Base-by-base conservation (phyloP, 2,888 invertebrate species). In the Actias luna region DNA sequence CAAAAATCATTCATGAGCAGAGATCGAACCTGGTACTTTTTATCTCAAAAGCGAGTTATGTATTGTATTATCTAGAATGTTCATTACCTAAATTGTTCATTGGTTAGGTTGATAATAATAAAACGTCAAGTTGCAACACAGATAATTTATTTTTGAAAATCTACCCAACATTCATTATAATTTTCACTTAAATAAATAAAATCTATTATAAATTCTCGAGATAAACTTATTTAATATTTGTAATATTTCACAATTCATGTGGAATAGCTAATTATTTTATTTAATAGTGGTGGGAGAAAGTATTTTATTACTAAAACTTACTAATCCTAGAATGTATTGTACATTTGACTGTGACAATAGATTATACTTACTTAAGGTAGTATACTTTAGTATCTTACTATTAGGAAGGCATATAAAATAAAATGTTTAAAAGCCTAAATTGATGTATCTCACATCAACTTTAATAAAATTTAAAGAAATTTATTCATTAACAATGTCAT, bases 101-200 rank as follows among this genome's bases (percentile, higher is more conserved):
- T 60, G 12, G n/a, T 59, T 25, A 5, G 18, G 46, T 25, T 42
- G 33, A 12, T 25, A 18, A 33, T 58, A 64, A 70, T 64, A 67
- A 70, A 71, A 69, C 71, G 63, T 59, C 46, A 58, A 55, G 67
- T 67, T 68, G 72, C 73, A 88, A 86, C 87, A 86, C 86, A 71
- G 79, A 86, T 84, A 87, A 74, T 85, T 89, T 87, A 86, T 87
- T 85, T 81, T 79, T 69, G 80, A 84, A 84, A 84, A 80, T 82
- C 83, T 85, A 84, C 80, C 69, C 72, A 87, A 88, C 85, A 85
- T 83, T 75, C 16, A 55, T 55, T 55, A 55, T 55, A 46, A 12
- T 22, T 22, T 55, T 29, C 29, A 55, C n/a, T 55, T 55, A 29
- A 16, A 55, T 55, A 55, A 29, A 55, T 55, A 55, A 14, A 16